These are phyloP conservation scores for Diachasma alloeum DNA, from an alignment of 1,140 invertebrate species.

Conservation along the genomic window DNA sequence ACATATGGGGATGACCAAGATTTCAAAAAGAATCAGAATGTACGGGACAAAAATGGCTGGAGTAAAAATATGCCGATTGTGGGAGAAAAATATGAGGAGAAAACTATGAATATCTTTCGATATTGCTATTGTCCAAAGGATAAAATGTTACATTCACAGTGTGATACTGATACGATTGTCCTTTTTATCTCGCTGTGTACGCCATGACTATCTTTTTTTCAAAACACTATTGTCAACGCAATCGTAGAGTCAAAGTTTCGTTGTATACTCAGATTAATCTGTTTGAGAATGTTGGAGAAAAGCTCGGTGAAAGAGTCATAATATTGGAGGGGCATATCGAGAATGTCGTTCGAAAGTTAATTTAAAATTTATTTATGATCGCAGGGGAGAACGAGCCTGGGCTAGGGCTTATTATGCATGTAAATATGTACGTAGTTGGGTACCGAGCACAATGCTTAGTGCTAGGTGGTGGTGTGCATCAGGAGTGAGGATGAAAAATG, in stretches of 20 bases:
- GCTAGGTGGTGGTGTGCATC: background rate
- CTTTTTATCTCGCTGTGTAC: background rate
- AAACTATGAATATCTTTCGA: constrained; percentile 8
- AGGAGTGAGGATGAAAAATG: constrained; percentile 22
- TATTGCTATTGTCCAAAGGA: background rate
- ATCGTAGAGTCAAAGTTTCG: background rate
- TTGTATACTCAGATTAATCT: background rate
- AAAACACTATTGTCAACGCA: background rate
- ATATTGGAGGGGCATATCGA: background rate
- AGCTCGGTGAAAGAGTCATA: background rate
- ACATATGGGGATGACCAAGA: constrained; percentile 20
- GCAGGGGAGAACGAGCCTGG: constrained; percentile 29
- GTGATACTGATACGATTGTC: background rate
- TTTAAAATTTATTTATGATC: constrained; percentile 61
- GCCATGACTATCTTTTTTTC: background rate
- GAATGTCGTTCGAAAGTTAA: constrained; percentile 47
- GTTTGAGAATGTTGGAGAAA: background rate
- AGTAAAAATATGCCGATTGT: background rate
- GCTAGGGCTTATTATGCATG: constrained; percentile 24
- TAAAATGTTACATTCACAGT: background rate
- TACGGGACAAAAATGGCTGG: background rate
- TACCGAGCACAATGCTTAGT: background rate
- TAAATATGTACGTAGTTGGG: constrained; percentile 26
- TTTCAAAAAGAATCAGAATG: constrained; percentile 11
- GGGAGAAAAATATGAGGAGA: background rate